These are phyloP conservation scores for Pyrocoelia pectoralis DNA, from an alignment of 2,888 invertebrate genomes.

Conservation along the genomic window DNA sequence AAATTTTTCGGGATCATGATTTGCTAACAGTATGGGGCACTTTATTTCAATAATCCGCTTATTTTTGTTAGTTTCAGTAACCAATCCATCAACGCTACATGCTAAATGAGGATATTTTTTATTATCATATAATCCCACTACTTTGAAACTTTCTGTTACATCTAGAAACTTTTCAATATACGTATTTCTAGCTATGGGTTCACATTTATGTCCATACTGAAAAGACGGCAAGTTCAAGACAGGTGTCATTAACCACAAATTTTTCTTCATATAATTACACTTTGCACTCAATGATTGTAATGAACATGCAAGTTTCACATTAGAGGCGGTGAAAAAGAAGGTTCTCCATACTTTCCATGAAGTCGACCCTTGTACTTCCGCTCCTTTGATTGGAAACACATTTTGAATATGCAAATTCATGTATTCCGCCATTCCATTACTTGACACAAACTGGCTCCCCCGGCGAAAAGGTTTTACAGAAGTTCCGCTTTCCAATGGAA, in stretches of 20 bases:
- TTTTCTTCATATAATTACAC: slow-evolving; percentile 15
- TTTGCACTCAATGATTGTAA: slow-evolving; percentile 2
- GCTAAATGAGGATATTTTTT: not conserved
- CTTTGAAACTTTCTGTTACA: too few species aligned
- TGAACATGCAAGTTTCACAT: slow-evolving; percentile 7
- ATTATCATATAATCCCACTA: too few species aligned
- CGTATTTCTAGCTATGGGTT: slow-evolving; percentile 3
- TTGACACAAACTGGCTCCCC: not conserved
- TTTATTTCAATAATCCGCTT: not conserved
- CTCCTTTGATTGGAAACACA: slow-evolving; percentile 10
- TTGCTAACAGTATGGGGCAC: too few species aligned
- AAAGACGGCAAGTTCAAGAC: not conserved
- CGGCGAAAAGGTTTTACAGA: not conserved
- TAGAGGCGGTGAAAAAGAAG: slow-evolving; percentile 8
- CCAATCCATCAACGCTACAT: slow-evolving; percentile 2
- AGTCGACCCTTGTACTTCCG: slow-evolving; percentile 4
- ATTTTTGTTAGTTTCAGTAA: not conserved
- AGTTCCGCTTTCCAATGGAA: not conserved
- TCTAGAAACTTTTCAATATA: not conserved
- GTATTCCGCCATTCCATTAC: not conserved
- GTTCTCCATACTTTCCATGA: slow-evolving; percentile 5
- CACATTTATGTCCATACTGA: slow-evolving; percentile 1
- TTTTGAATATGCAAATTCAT: not conserved
- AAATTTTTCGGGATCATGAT: not conserved
- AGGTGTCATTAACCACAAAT: slow-evolving; percentile 13